Evolutionary conservation across 2,797 vertebrate species (phyloP), one percentile per base, ranked within the genome.

Genomic region (Crenichthys baileyi): DNA sequence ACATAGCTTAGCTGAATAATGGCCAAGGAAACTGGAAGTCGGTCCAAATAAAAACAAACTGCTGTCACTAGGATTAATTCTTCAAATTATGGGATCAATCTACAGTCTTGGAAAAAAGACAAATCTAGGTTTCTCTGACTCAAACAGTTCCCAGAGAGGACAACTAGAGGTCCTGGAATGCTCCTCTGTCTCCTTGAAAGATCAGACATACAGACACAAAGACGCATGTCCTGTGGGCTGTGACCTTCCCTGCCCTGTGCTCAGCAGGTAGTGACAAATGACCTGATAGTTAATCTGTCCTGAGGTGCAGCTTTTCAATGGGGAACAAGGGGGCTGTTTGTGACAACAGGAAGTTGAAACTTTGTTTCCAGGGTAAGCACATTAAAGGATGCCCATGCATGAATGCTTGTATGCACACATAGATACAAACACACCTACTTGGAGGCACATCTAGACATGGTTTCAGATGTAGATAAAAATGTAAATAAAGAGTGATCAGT

Each of bases 261-360:
- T 92, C 95, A 94, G 92, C 92, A 94, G 94, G 93, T 93, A 94
- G 93, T 91, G 92, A 95, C 93, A 93, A 94, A 94, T 92, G 92
- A 94, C 79, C 92, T 92, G 94, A 92, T 92, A 92, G 91, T 85
- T 94, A 93, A 95, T 94, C 91, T 90, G 92, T 94, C 90, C 92
- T 91, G 89, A 91, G 90, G 92, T 93, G 92, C 79, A 85, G 90
- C 89, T 91, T 93, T 92, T 83, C 83, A 61, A 31, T n/a, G 53
- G 70, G 68, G 85, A 88, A 93, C 91, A 94, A 75, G 91, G 89
- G 73, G 85, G 36, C 88, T 83, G 91, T 91, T 91, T 94, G 92
- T 90, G 90, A 91, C 87, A 85, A 89, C 91, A 93, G 93, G 90
- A 94, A 93, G 91, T 83, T 53, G 67, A 86, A 74, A 90, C 89